phyloP scores from a whole-genome alignment of 2,888 invertebrate species.

The Aproaerema taeniolella region DNA sequence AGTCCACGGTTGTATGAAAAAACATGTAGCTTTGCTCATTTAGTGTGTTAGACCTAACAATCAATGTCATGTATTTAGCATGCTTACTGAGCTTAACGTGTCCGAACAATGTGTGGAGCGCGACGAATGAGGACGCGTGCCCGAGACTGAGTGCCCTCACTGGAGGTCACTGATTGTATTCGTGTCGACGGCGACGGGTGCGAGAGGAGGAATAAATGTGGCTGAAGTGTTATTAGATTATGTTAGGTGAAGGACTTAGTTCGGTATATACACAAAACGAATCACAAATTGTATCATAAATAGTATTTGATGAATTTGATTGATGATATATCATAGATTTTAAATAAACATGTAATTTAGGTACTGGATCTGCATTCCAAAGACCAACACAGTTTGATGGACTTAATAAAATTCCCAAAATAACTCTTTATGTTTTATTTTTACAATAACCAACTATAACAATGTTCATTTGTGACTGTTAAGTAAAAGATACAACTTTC shows the following conservation, averaged over 20 bases:
- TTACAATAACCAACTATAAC: slow-evolving; percentile 2
- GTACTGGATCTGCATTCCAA: slow-evolving; percentile 71
- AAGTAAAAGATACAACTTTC: too few species aligned
- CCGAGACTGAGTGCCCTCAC: slow-evolving; percentile 3
- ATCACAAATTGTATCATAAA: slow-evolving; percentile 20
- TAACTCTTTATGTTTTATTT: slow-evolving; percentile 25
- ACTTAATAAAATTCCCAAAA: slow-evolving; percentile 57
- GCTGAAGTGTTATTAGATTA: slow-evolving; percentile 5
- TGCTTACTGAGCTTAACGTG: slow-evolving; percentile 44
- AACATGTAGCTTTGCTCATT: slow-evolving; percentile 44
- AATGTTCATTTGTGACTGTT: too few species aligned
- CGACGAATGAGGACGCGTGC: slow-evolving; percentile 1
- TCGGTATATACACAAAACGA: slow-evolving; percentile 16
- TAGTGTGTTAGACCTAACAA: slow-evolving; percentile 49
- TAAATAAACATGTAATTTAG: slow-evolving; percentile 51
- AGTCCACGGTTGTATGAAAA: slow-evolving; percentile 23
- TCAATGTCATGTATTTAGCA: slow-evolving; percentile 43
- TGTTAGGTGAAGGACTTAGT: slow-evolving; percentile 11
- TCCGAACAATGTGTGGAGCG: slow-evolving; percentile 6
- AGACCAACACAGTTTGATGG: slow-evolving; percentile 70
- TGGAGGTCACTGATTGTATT: not conserved
- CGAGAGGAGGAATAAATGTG: slow-evolving; percentile 3
- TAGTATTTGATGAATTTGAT: too few species aligned
- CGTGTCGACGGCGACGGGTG: not conserved
- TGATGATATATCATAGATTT: slow-evolving; percentile 46